phyloP scores from a whole-genome alignment of 1,140 invertebrate species.

The Cyclargus thomasi region DNA sequence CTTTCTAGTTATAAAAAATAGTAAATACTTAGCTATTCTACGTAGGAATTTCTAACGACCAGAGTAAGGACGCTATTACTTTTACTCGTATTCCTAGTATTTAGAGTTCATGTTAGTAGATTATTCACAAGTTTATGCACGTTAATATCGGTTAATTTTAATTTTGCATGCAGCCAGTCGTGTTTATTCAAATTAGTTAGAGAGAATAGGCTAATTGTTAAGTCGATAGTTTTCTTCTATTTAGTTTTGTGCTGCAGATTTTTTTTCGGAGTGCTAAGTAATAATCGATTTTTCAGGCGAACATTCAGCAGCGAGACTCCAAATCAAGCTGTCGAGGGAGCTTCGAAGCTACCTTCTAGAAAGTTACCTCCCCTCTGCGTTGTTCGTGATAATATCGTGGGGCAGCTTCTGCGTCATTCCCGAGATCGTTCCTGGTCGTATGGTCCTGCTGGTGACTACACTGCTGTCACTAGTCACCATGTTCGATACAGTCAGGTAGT shows the following conservation, averaged over 20 bases:
- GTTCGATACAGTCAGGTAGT: constrained; percentile 79
- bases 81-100: neutral
- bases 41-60: neutral
- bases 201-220: neutral
- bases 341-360: constrained; percentile 78
- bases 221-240: no score
- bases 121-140: neutral
- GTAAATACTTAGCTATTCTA: neutral
- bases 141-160: neutral
- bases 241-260: no score
- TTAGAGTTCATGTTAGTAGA: neutral
- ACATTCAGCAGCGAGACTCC: constrained; percentile 75
- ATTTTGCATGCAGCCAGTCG: neutral
- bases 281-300: constrained; percentile 58
- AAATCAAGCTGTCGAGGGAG: constrained; percentile 77
- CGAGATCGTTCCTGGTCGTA: constrained; percentile 78
- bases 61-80: neutral
- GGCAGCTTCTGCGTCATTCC: constrained; percentile 80
- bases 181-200: constrained; percentile 1
- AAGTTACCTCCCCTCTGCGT: constrained; percentile 78
- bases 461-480: constrained; percentile 78
- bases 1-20: neutral
- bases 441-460: constrained; percentile 78
- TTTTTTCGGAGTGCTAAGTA: neutral
- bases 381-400: constrained; percentile 81